Evolutionary conservation across 2,888 invertebrate species (phyloP), one percentile per base, ranked within the genome.

Genomic region (Ormia ochracea): DNA sequence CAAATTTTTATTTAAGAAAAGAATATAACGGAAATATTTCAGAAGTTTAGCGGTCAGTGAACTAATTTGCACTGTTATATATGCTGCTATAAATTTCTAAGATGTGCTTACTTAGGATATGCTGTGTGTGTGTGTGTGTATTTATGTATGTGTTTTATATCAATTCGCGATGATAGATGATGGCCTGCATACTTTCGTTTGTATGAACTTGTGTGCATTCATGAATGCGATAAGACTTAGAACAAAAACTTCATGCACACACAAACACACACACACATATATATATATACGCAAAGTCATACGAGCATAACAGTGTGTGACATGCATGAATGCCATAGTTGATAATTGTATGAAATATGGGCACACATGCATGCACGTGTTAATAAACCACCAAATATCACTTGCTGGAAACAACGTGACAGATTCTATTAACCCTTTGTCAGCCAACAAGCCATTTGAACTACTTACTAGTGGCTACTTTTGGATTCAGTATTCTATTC

Each of bases 341-440:
- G n/a, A n/a, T n/a, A n/a, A n/a, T n/a, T n/a, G n/a, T n/a, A n/a
- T n/a, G n/a, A n/a, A n/a, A n/a, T n/a, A n/a, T n/a, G n/a, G n/a
- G n/a, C n/a, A 45, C 17, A 12, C 12, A 17, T 1, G 7, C 12
- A 45, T 48, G 31, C 58, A 68, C 59, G 59, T 68, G 52, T 28
- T 52, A 52, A 17, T 33, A 48, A 23, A 63, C 69, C 74, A 78
- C 74, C 78, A 58, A 52, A 48, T n/a, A n/a, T n/a, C n/a, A 17
- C 26, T 36, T n/a, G 45, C 14, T 3, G 14, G 41, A 14, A 41
- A 1, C 6, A 72, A 72, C 61, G 68, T 80, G 80, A 76, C 80
- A 73, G n/a, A n/a, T n/a, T n/a, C n/a, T n/a, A n/a, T n/a, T n/a
- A n/a, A n/a, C n/a, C n/a, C n/a, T n/a, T n/a, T n/a, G n/a, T n/a